Evolutionary conservation across 2,888 invertebrate genomes (phyloP).

Genomic region (Melanchra persicariae): DNA sequence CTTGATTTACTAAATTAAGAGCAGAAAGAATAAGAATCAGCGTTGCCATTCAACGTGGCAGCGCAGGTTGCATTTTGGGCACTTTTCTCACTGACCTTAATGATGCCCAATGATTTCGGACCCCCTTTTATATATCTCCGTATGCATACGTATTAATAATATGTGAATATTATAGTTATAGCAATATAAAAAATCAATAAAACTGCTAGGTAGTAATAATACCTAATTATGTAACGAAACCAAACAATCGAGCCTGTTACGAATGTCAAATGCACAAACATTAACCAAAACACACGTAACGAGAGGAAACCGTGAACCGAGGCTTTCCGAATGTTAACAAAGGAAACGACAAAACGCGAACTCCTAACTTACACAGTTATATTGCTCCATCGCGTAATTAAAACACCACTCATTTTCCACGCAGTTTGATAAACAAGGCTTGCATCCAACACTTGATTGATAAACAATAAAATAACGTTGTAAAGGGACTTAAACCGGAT

Average conservation of each 20-base stretch:
- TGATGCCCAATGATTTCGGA: too few species aligned
- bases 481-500: neutral
- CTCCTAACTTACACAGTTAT: constrained; percentile 67
- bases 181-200: too few species aligned
- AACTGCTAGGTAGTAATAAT: too few species aligned
- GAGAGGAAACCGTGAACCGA: constrained; percentile 70
- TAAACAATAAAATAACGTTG: neutral
- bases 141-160: too few species aligned
- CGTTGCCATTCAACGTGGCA: too few species aligned
- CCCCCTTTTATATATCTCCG: too few species aligned
- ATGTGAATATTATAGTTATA: too few species aligned
- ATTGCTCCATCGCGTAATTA: constrained; percentile 63
- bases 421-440: constrained; percentile 20
- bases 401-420: constrained; percentile 53
- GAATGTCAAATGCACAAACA: constrained; percentile 34
- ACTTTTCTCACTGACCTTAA: too few species aligned
- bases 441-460: constrained; percentile 16
- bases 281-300: constrained; percentile 53
- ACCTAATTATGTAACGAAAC: too few species aligned
- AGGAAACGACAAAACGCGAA: constrained; percentile 76
- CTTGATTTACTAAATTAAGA: too few species aligned
- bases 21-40: neutral
- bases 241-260: too few species aligned
- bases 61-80: too few species aligned
- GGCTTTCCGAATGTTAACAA: constrained; percentile 80